Evolutionary conservation across 1,140 invertebrate genomes (phyloP).

Genomic region (Aphelenchoides fujianensis): DNA sequence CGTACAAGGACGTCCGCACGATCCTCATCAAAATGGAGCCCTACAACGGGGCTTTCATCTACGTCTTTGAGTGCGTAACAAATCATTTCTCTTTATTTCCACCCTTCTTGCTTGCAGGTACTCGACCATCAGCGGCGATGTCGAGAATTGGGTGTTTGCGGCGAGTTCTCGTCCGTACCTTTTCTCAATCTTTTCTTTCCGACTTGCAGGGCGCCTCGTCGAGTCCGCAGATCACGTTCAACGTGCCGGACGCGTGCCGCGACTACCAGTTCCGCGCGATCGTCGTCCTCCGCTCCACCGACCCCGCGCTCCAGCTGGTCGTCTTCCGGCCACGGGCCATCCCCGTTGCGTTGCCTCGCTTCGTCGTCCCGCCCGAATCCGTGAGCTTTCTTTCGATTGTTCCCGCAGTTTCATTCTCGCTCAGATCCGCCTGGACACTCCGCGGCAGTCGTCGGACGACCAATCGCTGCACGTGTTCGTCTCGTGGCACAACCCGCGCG

Average conservation of each 20-base stretch:
- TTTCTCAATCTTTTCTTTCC: slow-evolving; percentile 15
- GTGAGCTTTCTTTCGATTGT: no score
- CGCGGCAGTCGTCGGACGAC: slow-evolving; percentile 40
- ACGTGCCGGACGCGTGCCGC: slow-evolving; percentile 43
- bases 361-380: slow-evolving; percentile 38
- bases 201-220: slow-evolving; percentile 55
- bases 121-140: slow-evolving; percentile 36
- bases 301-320: slow-evolving; percentile 34
- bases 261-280: slow-evolving; percentile 50
- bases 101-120: no score
- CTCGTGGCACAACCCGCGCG: slow-evolving; percentile 37
- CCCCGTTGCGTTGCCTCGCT: slow-evolving; percentile 38
- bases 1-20: slow-evolving; percentile 42
- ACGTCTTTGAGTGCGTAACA: slow-evolving; percentile 43
- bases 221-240: slow-evolving; percentile 43
- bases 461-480: slow-evolving; percentile 44
- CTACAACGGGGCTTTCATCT: slow-evolving; percentile 43
- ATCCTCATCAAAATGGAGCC: slow-evolving; percentile 36
- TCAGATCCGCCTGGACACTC: slow-evolving; percentile 43
- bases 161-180: slow-evolving; percentile 19
- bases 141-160: slow-evolving; percentile 48
- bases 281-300: slow-evolving; percentile 44
- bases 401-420: neutral
- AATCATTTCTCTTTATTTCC: no score
- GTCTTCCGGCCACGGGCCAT: slow-evolving; percentile 40